phyloP scores from a whole-genome alignment of 2,888 invertebrate genomes.

The Spisula solida region DNA sequence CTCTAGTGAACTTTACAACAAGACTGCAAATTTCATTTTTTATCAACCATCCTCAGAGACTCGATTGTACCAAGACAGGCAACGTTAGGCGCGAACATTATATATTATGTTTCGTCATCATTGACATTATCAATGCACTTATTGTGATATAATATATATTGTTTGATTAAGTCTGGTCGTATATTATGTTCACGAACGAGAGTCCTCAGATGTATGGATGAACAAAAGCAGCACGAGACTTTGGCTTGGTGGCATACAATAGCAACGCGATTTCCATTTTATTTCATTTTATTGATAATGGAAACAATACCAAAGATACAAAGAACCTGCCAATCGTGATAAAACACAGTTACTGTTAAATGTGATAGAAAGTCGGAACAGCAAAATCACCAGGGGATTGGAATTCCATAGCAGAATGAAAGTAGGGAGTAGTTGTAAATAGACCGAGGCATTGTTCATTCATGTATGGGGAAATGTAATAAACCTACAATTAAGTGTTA shows the following conservation, averaged over 20 bases:
- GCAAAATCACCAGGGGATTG: background rate
- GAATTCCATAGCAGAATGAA: background rate
- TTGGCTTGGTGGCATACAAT: background rate
- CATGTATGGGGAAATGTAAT: background rate
- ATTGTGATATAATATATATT: background rate
- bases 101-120: background rate
- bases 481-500: background rate
- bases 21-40: background rate
- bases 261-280: background rate
- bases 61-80: background rate
- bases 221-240: background rate
- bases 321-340: background rate
- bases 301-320: background rate
- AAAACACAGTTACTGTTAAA: slow-evolving; percentile 12
- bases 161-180: background rate
- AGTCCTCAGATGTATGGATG: background rate
- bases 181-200: background rate
- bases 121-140: no score
- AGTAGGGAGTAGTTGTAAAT: background rate
- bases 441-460: background rate
- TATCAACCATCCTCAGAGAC: background rate
- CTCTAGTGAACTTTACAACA: background rate
- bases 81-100: background rate
- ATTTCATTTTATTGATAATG: background rate
- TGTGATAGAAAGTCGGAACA: background rate